A percentile compares a stretch with the other conserved stretches of the same genome.
Evolutionary conservation across 2,113 vertebrate genomes (phyloP).

Genomic region (Morone chrysops): DNA sequence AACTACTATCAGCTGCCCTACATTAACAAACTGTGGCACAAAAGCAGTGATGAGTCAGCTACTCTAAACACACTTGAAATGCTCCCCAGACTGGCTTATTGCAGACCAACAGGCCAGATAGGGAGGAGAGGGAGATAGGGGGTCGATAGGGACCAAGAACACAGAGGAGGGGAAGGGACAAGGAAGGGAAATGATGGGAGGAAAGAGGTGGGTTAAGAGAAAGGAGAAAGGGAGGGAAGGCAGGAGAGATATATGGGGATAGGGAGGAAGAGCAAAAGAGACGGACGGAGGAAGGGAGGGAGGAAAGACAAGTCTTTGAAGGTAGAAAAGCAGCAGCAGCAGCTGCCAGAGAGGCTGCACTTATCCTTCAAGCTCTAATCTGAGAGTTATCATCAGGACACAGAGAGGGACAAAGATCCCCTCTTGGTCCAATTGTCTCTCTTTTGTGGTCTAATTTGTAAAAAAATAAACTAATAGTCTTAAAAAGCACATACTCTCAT

Average conservation of each 20-base stretch:
- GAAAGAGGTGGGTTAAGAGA: constrained; percentile 16
- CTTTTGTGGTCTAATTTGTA: background rate
- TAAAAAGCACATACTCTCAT: background rate
- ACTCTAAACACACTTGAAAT: constrained; percentile 77
- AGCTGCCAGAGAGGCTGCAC: constrained; percentile 30
- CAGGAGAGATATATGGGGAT: constrained; percentile 34
- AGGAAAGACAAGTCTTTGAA: constrained; percentile 60
- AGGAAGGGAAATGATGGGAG: constrained; percentile 31
- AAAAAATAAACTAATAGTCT: background rate
- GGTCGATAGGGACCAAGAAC: constrained; percentile 22
- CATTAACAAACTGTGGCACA: constrained; percentile 67
- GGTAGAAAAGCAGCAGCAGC: constrained; percentile 45
- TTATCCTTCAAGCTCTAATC: constrained; percentile 52
- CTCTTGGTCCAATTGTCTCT: background rate
- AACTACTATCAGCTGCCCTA: constrained; percentile 64
- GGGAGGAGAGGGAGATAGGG: constrained; percentile 41
- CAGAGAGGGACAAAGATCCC: constrained; percentile 10
- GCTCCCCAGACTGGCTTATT: constrained; percentile 38
- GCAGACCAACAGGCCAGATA: constrained; percentile 37
- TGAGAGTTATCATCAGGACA: constrained; percentile 55
- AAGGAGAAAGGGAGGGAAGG: constrained; percentile 30
- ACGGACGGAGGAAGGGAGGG: background rate
- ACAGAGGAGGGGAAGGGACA: constrained; percentile 10
- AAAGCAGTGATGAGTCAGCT: constrained; percentile 71
- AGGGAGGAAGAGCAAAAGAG: constrained; percentile 30